phyloP scores from a whole-genome alignment of 2,113 vertebrate genomes.

The Rhinopomastus cyanomelas region DNA sequence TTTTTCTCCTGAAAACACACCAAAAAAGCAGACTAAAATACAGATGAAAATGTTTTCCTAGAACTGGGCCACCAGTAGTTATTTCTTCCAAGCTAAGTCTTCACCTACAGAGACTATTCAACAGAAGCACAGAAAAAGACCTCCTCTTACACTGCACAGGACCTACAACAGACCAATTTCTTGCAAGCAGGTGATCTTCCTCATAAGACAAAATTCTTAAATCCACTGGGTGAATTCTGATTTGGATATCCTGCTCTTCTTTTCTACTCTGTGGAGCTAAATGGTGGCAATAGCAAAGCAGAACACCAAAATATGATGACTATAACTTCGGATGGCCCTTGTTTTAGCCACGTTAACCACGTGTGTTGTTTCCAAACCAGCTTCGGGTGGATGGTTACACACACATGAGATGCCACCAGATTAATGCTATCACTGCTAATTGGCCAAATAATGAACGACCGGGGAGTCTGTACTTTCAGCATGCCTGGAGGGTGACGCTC shows the following conservation, averaged over 20 bases:
- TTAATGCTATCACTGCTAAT: background rate
- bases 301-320: background rate
- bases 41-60: background rate
- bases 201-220: background rate
- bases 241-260: background rate
- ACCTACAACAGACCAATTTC: background rate
- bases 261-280: background rate
- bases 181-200: background rate
- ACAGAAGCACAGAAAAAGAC: background rate
- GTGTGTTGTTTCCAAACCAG: background rate
- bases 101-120: background rate
- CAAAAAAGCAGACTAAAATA: background rate
- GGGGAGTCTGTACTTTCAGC: background rate
- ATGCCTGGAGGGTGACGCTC: background rate
- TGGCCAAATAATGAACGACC: background rate
- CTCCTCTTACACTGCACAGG: background rate
- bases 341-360: background rate
- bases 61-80: background rate
- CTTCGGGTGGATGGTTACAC: accelerated
- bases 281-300: background rate
- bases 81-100: background rate
- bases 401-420: background rate
- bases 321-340: background rate
- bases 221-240: background rate
- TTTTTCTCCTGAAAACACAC: background rate